Conservation (phyloP, 2,888 invertebrate species). For the Thelaira solivaga region DNA sequence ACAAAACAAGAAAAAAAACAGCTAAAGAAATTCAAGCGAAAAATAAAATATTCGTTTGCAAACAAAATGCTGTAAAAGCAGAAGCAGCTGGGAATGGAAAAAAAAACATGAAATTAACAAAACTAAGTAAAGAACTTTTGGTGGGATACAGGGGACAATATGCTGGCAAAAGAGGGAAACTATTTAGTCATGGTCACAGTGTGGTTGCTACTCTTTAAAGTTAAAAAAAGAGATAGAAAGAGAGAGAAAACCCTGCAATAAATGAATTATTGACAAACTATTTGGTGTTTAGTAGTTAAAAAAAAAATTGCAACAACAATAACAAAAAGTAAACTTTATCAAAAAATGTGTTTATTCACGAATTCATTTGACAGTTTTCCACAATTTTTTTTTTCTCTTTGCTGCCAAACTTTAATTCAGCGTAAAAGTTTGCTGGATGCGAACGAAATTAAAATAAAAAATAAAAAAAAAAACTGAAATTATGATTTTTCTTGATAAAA, state of each 20-base stretch:
- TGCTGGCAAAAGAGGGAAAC: background rate
- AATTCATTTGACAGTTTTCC: slow-evolving; percentile 15
- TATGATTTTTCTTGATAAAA: background rate
- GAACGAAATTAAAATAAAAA: background rate
- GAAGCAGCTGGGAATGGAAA: background rate
- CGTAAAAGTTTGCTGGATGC: background rate
- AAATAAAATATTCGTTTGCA: background rate
- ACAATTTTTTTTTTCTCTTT: background rate
- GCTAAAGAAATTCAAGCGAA: background rate
- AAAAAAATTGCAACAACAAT: background rate
- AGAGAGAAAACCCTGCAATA: slow-evolving; percentile 21
- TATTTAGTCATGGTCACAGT: slow-evolving; percentile 21
- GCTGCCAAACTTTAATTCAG: slow-evolving; percentile 18
- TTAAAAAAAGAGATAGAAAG: background rate
- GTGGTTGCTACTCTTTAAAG: background rate
- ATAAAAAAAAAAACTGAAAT: background rate
- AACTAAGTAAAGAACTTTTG: background rate
- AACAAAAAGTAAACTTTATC: background rate
- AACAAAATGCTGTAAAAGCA: background rate
- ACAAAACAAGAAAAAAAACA: background rate
- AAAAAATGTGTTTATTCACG: slow-evolving; percentile 7
- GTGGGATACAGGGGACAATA: no score
- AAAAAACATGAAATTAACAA: background rate
- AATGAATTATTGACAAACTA: slow-evolving; percentile 50
- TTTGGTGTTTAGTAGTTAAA: slow-evolving; percentile 16